Percentiles rank a stretch among this genome's conserved stretches.
Evolutionary conservation across 1,140 invertebrate species (phyloP).

Genomic region (Drosophila nigrodunni): DNA sequence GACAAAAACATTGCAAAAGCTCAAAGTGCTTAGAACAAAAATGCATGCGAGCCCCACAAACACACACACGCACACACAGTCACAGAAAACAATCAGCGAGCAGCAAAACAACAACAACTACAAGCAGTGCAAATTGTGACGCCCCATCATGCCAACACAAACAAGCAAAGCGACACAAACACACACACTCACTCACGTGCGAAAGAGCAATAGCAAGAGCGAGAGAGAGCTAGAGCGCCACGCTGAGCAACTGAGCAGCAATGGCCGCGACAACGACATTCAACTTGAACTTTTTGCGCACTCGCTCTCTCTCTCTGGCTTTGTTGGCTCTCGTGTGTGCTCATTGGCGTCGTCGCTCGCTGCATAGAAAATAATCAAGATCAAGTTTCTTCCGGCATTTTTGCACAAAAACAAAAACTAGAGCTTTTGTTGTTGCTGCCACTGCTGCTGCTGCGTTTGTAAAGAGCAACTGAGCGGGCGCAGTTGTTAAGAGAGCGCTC

Average conservation of each 20-base stretch:
- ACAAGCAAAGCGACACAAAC: conserved; percentile 20
- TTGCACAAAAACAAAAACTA: conserved; percentile 70
- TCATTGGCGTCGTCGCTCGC: conserved; percentile 23
- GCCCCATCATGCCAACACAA: conserved; percentile 45
- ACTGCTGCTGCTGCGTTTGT: neutral
- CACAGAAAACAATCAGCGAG: conserved; percentile 7
- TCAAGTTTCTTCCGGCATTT: conserved; percentile 84
- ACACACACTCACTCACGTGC: neutral
- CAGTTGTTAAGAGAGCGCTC: conserved; percentile 43
- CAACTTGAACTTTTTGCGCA: conserved; percentile 83
- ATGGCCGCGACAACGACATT: conserved; percentile 78
- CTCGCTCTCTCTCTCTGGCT: conserved; percentile 22
- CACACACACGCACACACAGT: conserved; percentile 17
- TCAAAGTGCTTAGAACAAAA: conserved; percentile 64
- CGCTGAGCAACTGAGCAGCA: conserved; percentile 29
- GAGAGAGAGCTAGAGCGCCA: conserved; percentile 8
- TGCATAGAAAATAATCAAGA: conserved; percentile 81
- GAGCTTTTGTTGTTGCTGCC: conserved; percentile 60
- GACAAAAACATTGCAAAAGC: conserved; percentile 42
- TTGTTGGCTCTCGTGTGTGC: conserved; percentile 29
- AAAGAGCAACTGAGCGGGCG: conserved; percentile 39
- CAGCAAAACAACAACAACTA: conserved; percentile 27
- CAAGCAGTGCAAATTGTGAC: conserved; percentile 58
- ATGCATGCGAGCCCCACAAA: conserved; percentile 46
- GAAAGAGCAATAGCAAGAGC: conserved; percentile 11